phyloP scores from a whole-genome alignment of 2,797 vertebrate genomes.

The Sphenodon punctatus region DNA sequence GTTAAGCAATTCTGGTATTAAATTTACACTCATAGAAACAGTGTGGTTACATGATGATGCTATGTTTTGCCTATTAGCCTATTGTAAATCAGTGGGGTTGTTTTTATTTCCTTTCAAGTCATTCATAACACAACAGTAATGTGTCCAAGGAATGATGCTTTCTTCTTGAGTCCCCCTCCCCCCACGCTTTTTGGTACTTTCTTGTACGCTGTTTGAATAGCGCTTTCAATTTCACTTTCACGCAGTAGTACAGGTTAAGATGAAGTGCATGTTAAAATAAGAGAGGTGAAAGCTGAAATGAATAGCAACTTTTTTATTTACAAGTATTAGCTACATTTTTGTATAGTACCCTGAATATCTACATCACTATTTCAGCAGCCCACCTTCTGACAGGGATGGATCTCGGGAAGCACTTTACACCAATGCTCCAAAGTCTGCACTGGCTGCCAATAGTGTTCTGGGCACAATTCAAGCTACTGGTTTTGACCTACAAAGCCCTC shows the following conservation, averaged over 20 bases:
- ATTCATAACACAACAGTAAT: conserved; percentile 24
- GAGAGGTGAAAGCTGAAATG: too few relatives aligned
- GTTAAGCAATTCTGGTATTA: conserved; percentile 38
- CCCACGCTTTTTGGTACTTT: neutral
- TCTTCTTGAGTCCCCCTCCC: neutral
- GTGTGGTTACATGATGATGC: conserved; percentile 26
- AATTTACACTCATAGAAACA: conserved; percentile 49
- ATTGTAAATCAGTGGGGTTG: conserved; percentile 17
- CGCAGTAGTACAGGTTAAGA: neutral
- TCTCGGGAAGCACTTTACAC: too few relatives aligned
- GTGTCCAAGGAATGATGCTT: neutral
- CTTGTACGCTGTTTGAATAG: neutral
- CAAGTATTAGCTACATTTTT: too few relatives aligned
- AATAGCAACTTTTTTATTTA: too few relatives aligned
- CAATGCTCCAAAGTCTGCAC: too few relatives aligned
- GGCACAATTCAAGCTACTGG: too few relatives aligned
- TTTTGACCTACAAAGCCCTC: too few relatives aligned
- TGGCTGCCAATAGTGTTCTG: too few relatives aligned
- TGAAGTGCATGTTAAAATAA: neutral
- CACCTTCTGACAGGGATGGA: too few relatives aligned
- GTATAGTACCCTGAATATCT: too few relatives aligned
- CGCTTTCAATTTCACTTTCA: neutral
- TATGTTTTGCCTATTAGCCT: too few relatives aligned
- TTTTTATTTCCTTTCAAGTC: conserved; percentile 32
- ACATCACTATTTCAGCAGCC: too few relatives aligned